Base-by-base conservation (phyloP, 2,113 vertebrate species). In the Sprattus sprattus region DNA sequence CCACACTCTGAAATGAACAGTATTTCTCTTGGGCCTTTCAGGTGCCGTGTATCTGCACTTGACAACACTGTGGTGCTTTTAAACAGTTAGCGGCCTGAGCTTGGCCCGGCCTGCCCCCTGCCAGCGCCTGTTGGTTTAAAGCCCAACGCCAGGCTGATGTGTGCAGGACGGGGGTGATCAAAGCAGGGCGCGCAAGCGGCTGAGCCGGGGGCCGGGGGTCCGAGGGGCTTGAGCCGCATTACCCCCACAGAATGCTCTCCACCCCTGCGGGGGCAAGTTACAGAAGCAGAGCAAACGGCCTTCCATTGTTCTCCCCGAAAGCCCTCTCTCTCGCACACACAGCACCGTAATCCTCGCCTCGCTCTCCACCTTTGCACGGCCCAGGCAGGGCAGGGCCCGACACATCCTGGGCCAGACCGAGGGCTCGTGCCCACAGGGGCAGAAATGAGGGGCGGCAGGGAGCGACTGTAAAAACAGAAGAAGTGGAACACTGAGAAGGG, bases 91-190 rank as follows among this genome's bases (percentile, higher is more conserved):
- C 95, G 92, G 94, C 94, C 94, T 92, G 94, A 93, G 92, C 94
- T 90, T 92, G 95, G 94, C 95, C 93, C 96, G 92, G 82, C 82
- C 25, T 95, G 95, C 94, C 94, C 94, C 95, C 94, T 91, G 90
- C 92, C 94, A 78, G 89, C 92, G 90, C 92, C 93, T 97, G 97
- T 97, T 97, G 96, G 94, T 97, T 97, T 97, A 97, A 97, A 97
- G 96, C 96, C 95, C 93, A 96, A 97, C 92, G 98, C 97, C 98
- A 99, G 96, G 96, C 96, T 97, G 96, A 99, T 99, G 97, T 98
- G 97, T 96, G 96, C 92, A 92, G 91, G 94, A 96, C 93, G 93
- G 95, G 93, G 93, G 92, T 99, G 98, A 99, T 99, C 98, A 99
- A 99, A 99, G 98, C 93, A 92, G 90, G 88, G 85, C 9, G 88